phyloP scores from a whole-genome alignment of 2,113 vertebrate genomes.

The pig (Sus scrofa) region DNA sequence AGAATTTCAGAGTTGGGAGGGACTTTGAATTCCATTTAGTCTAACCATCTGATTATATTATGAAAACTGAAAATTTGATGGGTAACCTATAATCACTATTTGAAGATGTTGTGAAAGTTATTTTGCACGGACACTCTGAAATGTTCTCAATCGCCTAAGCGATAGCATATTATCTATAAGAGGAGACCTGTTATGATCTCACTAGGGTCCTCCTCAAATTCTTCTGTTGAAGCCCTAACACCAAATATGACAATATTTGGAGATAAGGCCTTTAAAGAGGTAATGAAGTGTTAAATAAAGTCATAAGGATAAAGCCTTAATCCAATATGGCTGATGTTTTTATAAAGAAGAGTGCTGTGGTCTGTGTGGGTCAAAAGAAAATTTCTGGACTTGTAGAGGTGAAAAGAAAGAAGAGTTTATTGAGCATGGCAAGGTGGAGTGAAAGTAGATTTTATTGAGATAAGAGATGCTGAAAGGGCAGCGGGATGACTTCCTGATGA shows the following conservation, averaged over 20 bases:
- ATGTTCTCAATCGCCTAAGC: neutral
- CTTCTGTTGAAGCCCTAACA: too few relatives aligned
- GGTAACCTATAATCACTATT: neutral
- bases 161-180: neutral
- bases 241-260: neutral
- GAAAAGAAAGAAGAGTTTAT: too few relatives aligned
- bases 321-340: neutral
- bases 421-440: too few relatives aligned
- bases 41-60: neutral
- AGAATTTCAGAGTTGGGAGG: neutral
- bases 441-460: too few relatives aligned
- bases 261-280: conserved; percentile 2
- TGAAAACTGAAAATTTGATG: conserved; percentile 8
- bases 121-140: neutral
- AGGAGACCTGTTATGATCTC: neutral
- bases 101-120: neutral
- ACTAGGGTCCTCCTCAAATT: neutral
- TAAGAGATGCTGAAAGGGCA: too few relatives aligned
- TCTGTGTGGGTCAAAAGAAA: too few relatives aligned
- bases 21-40: neutral
- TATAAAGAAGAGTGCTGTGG: neutral
- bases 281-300: neutral
- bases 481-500: too few relatives aligned
- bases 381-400: too few relatives aligned
- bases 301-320: neutral